Conservation (phyloP, 2,888 invertebrate species). For the Archips crataeganus region DNA sequence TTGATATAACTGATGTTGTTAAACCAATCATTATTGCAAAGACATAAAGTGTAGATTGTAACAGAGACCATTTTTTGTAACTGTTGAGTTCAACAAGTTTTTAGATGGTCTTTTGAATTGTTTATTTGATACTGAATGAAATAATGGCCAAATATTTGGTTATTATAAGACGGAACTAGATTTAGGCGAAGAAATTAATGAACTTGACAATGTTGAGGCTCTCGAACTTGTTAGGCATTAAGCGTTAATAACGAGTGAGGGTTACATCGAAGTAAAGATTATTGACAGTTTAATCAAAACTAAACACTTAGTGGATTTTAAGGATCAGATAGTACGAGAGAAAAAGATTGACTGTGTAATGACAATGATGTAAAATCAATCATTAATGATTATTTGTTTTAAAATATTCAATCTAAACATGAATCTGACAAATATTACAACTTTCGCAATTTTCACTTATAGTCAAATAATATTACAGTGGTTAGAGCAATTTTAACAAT, state of each 20-base stretch:
- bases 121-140: slow-evolving; percentile 10
- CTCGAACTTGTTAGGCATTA: background rate
- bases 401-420: too few relatives aligned
- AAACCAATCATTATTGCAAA: slow-evolving; percentile 51
- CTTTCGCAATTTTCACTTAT: too few relatives aligned
- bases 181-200: background rate
- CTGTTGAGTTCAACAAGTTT: slow-evolving; percentile 45
- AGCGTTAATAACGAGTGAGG: background rate
- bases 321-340: too few relatives aligned
- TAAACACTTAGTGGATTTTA: background rate
- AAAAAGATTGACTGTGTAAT: background rate
- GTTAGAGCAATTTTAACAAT: too few relatives aligned
- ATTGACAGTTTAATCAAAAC: background rate
- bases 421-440: too few relatives aligned
- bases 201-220: background rate
- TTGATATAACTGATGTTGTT: slow-evolving; percentile 14
- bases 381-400: too few relatives aligned
- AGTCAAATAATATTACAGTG: too few relatives aligned
- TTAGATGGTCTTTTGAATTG: slow-evolving; percentile 19
- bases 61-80: slow-evolving; percentile 38
- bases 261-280: background rate
- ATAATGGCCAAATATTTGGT: slow-evolving; percentile 10
- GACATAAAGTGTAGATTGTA: slow-evolving; percentile 50
- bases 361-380: background rate
- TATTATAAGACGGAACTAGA: slow-evolving; percentile 5